Conservation (phyloP, 2,113 vertebrate species). For the Paracanthobrama guichenoti region DNA sequence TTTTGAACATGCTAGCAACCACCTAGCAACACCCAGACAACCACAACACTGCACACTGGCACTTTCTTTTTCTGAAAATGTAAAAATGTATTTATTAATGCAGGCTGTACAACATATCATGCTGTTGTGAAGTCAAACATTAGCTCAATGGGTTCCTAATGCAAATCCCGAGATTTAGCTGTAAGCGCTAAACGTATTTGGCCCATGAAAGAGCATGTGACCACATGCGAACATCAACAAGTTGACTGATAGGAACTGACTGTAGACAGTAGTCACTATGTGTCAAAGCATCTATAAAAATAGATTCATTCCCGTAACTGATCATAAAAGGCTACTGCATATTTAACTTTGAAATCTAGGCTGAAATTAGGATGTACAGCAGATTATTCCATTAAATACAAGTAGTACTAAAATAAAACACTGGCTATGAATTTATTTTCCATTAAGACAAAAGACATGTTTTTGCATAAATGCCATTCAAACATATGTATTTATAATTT, state of each 20-base stretch:
- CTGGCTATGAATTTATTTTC: background rate
- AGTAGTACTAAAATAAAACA: too few species aligned
- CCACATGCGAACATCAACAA: constrained; percentile 11
- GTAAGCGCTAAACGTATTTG: background rate
- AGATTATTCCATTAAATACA: background rate
- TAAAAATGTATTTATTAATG: background rate
- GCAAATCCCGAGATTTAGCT: background rate
- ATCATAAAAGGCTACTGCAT: background rate
- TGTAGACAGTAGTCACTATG: background rate
- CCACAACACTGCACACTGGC: background rate
- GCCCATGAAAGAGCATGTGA: background rate
- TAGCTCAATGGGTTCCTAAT: background rate
- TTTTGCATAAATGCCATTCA: background rate
- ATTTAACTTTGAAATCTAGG: background rate
- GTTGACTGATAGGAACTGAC: background rate
- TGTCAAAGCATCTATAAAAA: background rate
- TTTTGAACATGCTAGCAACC: background rate
- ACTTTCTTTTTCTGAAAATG: background rate
- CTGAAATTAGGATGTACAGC: background rate
- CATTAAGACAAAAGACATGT: background rate
- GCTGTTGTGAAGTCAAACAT: background rate
- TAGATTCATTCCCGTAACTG: background rate
- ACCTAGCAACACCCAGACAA: background rate
- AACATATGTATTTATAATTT: background rate
- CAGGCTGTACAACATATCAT: too few species aligned